These are phyloP conservation scores for Graphium colonna DNA, from an alignment of 2,888 invertebrate genomes.

Conservation along the genomic window DNA sequence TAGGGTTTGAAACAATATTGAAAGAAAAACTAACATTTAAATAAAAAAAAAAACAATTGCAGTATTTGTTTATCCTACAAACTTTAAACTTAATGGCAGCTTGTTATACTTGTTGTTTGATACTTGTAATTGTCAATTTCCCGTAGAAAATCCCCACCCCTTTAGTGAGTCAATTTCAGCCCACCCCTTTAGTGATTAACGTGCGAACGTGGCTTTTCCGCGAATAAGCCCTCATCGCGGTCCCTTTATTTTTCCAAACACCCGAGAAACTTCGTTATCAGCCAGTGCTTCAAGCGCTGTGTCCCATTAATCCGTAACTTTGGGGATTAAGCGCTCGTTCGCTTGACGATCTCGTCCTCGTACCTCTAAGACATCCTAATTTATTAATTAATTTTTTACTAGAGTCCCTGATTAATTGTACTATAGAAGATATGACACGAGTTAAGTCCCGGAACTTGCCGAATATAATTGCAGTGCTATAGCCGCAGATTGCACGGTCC, in stretches of 20 bases:
- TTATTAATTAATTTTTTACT: slow-evolving; percentile 20
- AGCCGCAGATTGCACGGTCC: not conserved
- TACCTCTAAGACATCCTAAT: slow-evolving; percentile 10
- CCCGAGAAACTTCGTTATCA: slow-evolving; percentile 12
- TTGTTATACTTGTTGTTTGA: too few relatives aligned
- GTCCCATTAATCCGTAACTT: slow-evolving; percentile 43
- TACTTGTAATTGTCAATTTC: too few relatives aligned
- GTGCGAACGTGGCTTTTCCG: too few relatives aligned
- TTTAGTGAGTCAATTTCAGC: too few relatives aligned
- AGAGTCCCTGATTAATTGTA: slow-evolving; percentile 31
- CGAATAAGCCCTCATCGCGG: not conserved
- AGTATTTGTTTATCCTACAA: too few relatives aligned
- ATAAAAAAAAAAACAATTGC: too few relatives aligned
- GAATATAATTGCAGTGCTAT: slow-evolving; percentile 3
- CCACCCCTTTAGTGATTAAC: too few relatives aligned
- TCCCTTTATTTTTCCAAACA: slow-evolving; percentile 1
- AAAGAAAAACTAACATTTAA: too few relatives aligned
- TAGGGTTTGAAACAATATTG: too few relatives aligned
- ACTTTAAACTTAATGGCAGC: too few relatives aligned
- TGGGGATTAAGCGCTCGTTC: slow-evolving; percentile 39
- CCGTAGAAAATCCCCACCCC: too few relatives aligned
- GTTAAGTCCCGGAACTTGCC: slow-evolving; percentile 3
- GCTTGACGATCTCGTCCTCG: slow-evolving; percentile 24
- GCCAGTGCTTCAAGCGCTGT: slow-evolving; percentile 6
- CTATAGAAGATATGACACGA: not conserved